phyloP scores from a whole-genome alignment of 2,113 vertebrate species.

The Leuciscus idus region DNA sequence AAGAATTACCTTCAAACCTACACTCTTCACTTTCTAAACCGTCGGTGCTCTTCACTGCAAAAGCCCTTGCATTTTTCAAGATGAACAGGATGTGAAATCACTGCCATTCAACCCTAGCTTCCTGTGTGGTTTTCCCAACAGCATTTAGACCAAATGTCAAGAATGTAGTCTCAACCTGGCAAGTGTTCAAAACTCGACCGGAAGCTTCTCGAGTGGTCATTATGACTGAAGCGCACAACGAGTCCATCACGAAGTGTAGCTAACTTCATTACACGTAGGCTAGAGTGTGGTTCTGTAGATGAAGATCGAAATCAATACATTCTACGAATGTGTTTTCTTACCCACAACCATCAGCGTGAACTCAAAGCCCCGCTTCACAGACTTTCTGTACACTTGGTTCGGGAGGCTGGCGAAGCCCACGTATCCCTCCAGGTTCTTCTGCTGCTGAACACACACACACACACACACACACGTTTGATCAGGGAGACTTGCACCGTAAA shows the following conservation, averaged over 20 bases:
- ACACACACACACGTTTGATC: constrained; percentile 29
- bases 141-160: constrained; percentile 46
- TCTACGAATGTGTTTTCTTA: constrained; percentile 72
- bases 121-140: constrained; percentile 58
- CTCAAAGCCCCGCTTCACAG: constrained; percentile 98
- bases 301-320: not conserved
- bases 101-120: constrained; percentile 52
- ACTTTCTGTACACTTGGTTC: constrained; percentile 99
- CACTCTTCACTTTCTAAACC: not conserved
- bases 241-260: not conserved
- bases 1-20: not conserved
- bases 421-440: constrained; percentile 99
- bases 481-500: not conserved
- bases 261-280: not conserved
- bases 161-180: constrained; percentile 51
- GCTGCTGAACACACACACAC: constrained; percentile 81
- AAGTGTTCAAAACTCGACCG: constrained; percentile 46
- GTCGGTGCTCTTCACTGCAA: not conserved
- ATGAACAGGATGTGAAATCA: constrained; percentile 60
- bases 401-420: constrained; percentile 99
- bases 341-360: constrained; percentile 99
- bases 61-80: constrained; percentile 33
- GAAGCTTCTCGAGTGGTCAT: constrained; percentile 30
- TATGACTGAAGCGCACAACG: not conserved
- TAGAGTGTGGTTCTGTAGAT: not conserved